Evolutionary conservation across 2,888 invertebrate species (phyloP).

Genomic region (Brachypalpus laphriformis): DNA sequence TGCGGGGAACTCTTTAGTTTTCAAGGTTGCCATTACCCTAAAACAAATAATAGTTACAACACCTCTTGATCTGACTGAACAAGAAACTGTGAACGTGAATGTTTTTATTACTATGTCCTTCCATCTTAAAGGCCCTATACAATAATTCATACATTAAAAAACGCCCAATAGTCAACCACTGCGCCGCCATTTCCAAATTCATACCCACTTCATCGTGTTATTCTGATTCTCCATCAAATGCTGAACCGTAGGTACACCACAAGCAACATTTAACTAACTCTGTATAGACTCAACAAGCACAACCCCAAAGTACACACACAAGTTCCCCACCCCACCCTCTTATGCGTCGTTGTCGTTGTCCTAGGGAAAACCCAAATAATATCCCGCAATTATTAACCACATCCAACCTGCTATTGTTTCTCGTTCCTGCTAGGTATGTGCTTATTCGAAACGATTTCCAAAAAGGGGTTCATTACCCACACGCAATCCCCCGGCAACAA

Average conservation of each 20-base stretch:
- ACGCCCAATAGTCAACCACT: not conserved
- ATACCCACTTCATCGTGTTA: conserved; percentile 17
- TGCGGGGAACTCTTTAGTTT: too few species aligned
- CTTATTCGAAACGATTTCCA: conserved; percentile 73
- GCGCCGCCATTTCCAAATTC: conserved; percentile 27
- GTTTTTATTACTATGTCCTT: too few species aligned
- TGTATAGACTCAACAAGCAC: conserved; percentile 60
- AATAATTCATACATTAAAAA: not conserved
- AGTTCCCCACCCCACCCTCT: not conserved
- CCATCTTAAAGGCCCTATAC: too few species aligned
- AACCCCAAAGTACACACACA: conserved; percentile 31
- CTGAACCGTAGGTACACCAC: conserved; percentile 30
- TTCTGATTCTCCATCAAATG: conserved; percentile 9
- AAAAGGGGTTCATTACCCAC: conserved; percentile 74
- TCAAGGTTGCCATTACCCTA: too few species aligned
- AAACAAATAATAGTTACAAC: too few species aligned
- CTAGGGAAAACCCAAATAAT: conserved; percentile 66
- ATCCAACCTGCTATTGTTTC: conserved; percentile 74
- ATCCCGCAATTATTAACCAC: conserved; percentile 74
- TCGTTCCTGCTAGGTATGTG: conserved; percentile 65
- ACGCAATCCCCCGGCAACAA: conserved; percentile 70
- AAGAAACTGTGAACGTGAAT: too few species aligned
- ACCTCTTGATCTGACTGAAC: too few species aligned
- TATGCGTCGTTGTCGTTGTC: too few species aligned
- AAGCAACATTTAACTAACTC: conserved; percentile 58